Percentiles rank a stretch among this genome's conserved stretches.
These are phyloP conservation scores for Eonycteris spelaea DNA, from an alignment of 2,113 vertebrate species.

Conservation along the genomic window DNA sequence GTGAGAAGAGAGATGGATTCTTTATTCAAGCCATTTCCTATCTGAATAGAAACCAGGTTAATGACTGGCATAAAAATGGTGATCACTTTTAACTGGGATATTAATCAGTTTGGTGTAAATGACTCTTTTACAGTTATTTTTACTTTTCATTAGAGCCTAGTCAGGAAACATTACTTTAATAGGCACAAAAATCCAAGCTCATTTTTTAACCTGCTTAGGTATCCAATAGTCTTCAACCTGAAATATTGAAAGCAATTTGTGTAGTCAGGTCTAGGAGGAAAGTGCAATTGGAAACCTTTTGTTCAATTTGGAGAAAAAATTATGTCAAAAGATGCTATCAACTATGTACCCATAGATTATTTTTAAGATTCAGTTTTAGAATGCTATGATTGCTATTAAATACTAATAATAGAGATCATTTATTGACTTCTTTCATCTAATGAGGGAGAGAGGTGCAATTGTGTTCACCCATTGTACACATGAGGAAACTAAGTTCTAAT, in stretches of 20 bases:
- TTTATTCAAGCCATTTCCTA: background rate
- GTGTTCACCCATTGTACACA: background rate
- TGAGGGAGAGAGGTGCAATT: background rate
- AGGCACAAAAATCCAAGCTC: constrained; percentile 37
- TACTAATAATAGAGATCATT: background rate
- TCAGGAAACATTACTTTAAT: constrained; percentile 55
- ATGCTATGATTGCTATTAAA: background rate
- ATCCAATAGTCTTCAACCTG: constrained; percentile 28
- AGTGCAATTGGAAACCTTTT: background rate
- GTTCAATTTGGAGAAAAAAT: background rate
- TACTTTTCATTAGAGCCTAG: constrained; percentile 45
- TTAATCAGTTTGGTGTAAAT: constrained; percentile 59
- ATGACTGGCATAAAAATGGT: background rate
- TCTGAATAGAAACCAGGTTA: constrained; percentile 24
- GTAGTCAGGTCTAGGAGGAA: background rate
- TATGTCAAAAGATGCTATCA: background rate
- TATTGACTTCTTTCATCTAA: background rate
- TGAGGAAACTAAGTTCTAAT: background rate
- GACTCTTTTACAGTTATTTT: constrained; percentile 57
- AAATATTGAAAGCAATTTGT: constrained; percentile 40
- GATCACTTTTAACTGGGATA: constrained; percentile 53
- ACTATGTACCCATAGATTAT: background rate
- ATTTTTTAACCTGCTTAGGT: constrained; percentile 28
- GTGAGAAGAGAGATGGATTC: background rate
- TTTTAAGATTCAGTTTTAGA: background rate